Evolutionary conservation across 2,888 invertebrate species (phyloP).

Genomic region (Perizoma flavofasciatum): DNA sequence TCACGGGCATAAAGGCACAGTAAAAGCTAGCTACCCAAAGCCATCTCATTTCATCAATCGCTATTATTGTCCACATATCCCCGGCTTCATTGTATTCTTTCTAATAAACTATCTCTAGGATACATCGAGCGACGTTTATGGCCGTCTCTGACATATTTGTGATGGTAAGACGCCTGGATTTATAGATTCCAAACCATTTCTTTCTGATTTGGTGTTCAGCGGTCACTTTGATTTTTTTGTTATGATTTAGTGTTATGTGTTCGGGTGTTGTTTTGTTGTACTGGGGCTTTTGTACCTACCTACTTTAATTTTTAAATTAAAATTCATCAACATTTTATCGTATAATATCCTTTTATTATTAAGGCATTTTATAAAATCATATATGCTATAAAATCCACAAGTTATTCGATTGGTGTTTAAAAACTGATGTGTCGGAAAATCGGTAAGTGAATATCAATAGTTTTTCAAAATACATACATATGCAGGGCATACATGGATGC

Average conservation of each 20-base stretch:
- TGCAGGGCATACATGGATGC: no score
- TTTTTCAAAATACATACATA: no score
- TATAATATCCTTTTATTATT: no score
- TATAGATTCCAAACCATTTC: slow-evolving; percentile 75
- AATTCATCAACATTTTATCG: no score
- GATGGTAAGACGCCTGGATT: slow-evolving; percentile 71
- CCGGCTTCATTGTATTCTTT: slow-evolving; percentile 63
- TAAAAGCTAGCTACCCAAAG: slow-evolving; percentile 26
- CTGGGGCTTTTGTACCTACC: slow-evolving; percentile 4
- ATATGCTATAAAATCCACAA: no score
- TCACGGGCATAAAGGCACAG: slow-evolving; percentile 25
- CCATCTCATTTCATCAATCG: slow-evolving; percentile 57
- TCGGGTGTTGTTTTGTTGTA: slow-evolving; percentile 37
- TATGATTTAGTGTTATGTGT: slow-evolving; percentile 63
- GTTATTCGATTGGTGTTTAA: no score
- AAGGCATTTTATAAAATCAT: no score
- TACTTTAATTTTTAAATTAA: no score
- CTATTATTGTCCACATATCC: slow-evolving; percentile 53
- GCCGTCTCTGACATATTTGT: slow-evolving; percentile 80
- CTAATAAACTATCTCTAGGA: slow-evolving; percentile 74
- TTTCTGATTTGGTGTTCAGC: slow-evolving; percentile 55
- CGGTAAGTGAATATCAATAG: no score
- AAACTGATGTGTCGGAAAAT: no score
- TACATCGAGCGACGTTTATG: slow-evolving; percentile 69
- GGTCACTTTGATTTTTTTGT: slow-evolving; percentile 60